phyloP scores from a whole-genome alignment of 2,113 vertebrate species.

The Bettongia penicillata region DNA sequence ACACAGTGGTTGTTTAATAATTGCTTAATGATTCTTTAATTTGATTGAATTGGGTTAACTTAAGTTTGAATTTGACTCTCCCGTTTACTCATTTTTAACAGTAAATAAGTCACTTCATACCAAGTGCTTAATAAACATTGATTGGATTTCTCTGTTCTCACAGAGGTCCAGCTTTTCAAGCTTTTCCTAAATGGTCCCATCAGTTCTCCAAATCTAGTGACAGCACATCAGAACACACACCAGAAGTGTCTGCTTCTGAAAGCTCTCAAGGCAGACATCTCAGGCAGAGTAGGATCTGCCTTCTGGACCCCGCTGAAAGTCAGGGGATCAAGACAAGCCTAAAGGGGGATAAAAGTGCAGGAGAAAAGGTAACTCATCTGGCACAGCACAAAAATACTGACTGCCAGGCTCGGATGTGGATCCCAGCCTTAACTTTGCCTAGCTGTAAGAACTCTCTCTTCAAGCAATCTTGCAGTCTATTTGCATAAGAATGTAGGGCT shows the following conservation, averaged over 20 bases:
- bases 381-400: not conserved
- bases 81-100: not conserved
- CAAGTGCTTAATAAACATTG: not conserved
- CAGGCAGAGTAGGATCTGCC: not conserved
- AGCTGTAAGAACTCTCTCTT: not conserved
- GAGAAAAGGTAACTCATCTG: not conserved
- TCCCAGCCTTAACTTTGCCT: not conserved
- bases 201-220: not conserved
- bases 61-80: not conserved
- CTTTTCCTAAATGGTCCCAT: not conserved
- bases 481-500: not conserved
- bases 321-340: not conserved
- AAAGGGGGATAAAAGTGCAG: not conserved
- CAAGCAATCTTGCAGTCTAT: not conserved
- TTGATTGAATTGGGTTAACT: not conserved
- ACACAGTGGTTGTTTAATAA: not conserved
- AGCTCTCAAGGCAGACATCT: not conserved
- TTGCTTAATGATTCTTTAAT: not conserved
- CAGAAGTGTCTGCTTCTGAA: not conserved
- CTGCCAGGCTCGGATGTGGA: too few relatives aligned
- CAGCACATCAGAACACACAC: not conserved
- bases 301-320: not conserved
- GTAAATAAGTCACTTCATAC: not conserved
- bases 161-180: not conserved
- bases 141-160: not conserved